Conservation (phyloP, 2,888 invertebrate species). For the Allygus modestus region DNA sequence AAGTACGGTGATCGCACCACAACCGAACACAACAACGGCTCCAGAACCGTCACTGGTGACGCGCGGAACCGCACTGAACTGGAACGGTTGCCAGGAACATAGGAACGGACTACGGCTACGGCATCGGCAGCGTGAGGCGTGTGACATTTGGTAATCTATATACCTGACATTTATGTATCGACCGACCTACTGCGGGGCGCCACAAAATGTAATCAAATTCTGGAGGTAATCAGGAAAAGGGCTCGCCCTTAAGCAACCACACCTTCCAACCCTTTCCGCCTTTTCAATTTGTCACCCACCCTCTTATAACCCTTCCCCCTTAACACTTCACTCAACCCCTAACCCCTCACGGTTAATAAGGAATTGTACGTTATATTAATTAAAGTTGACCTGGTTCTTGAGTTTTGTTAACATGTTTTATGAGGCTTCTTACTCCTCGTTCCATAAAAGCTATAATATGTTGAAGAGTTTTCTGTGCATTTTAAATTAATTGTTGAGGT, state of each 20-base stretch:
- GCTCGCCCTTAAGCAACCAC: neutral
- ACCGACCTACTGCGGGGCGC: conserved; percentile 14
- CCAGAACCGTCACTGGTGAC: neutral
- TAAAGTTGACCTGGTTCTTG: neutral
- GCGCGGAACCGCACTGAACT: conserved; percentile 2
- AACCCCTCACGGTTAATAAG: neutral
- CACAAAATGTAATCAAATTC: conserved; percentile 35
- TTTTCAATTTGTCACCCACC: neutral
- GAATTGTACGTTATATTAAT: neutral
- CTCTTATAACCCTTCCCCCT: neutral
- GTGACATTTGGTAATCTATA: neutral
- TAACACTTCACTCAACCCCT: neutral
- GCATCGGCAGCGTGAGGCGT: neutral
- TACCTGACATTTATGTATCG: conserved; percentile 20
- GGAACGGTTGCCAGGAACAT: neutral
- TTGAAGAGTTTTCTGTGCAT: too few species aligned
- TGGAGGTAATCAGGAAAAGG: conserved; percentile 28
- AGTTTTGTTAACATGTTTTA: too few species aligned
- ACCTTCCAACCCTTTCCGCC: conserved; percentile 22
- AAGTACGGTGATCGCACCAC: too few species aligned
- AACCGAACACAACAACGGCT: neutral
- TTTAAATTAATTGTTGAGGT: too few species aligned
- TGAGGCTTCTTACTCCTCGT: too few species aligned
- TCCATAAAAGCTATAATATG: too few species aligned
- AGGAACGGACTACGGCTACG: too few species aligned